These are phyloP conservation scores for Sparidentex hasta DNA, from an alignment of 2,797 vertebrate species.

Conservation along the genomic window DNA sequence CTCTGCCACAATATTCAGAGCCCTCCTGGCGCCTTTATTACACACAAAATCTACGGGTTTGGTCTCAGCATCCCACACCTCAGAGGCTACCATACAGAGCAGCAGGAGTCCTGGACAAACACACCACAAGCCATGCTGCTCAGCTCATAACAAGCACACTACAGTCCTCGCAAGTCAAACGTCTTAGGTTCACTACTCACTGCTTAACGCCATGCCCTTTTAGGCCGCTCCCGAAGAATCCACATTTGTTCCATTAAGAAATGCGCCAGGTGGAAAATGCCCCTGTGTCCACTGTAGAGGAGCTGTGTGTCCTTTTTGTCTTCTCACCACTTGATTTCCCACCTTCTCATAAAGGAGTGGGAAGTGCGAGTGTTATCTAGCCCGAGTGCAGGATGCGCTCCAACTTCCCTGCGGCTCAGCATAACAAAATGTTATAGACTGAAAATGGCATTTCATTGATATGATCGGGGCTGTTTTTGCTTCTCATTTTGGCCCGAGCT, in stretches of 20 bases:
- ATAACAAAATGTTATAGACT: constrained; percentile 57
- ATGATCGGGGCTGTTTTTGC: constrained; percentile 31
- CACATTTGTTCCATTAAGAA: constrained; percentile 78
- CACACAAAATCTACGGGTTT: constrained; percentile 83
- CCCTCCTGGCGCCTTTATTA: constrained; percentile 72
- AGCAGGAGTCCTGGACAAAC: constrained; percentile 77
- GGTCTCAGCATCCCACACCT: constrained; percentile 72
- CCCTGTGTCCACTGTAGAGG: constrained; percentile 48
- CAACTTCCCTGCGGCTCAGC: constrained; percentile 66
- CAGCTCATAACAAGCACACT: constrained; percentile 13
- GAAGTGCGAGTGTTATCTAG: constrained; percentile 78
- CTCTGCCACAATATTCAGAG: constrained; percentile 76
- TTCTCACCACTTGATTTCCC: constrained; percentile 73
- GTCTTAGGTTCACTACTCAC: constrained; percentile 66
- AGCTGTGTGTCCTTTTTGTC: constrained; percentile 68
- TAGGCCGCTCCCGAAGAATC: constrained; percentile 55
- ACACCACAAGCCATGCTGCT: constrained; percentile 22
- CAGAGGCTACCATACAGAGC: constrained; percentile 77
- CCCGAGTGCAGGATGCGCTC: constrained; percentile 69
- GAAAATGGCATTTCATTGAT: constrained; percentile 62
- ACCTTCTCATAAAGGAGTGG: constrained; percentile 74
- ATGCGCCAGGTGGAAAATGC: constrained; percentile 61
- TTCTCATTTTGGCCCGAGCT: constrained; percentile 2
- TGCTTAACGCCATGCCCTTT: constrained; percentile 81
- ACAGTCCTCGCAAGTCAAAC: constrained; percentile 23